Conservation (phyloP, 2,888 invertebrate genomes). For the Torymus tubicola region DNA sequence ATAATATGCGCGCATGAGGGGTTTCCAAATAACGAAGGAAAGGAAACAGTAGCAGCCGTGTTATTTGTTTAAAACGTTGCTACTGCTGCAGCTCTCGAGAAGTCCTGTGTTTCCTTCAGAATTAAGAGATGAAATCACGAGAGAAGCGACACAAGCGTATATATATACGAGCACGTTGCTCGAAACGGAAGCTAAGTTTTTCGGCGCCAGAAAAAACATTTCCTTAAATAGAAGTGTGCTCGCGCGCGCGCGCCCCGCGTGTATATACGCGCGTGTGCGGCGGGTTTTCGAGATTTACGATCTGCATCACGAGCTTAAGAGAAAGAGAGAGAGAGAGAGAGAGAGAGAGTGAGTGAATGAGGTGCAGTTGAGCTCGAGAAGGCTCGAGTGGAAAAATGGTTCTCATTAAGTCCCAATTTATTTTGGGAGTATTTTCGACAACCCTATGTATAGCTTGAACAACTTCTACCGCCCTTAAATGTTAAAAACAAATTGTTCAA, state of each 20-base stretch:
- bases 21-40: conserved; percentile 16
- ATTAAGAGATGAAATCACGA: conserved; percentile 29
- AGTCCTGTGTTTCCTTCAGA: conserved; percentile 22
- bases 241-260: too few species aligned
- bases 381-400: too few species aligned
- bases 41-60: conserved; percentile 7
- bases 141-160: background rate
- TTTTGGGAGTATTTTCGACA: background rate
- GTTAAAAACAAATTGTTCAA: too few species aligned
- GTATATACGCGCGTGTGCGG: too few species aligned
- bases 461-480: too few species aligned
- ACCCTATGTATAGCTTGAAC: too few species aligned
- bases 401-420: too few species aligned
- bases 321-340: too few species aligned
- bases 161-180: background rate
- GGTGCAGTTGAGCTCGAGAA: too few species aligned
- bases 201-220: conserved; percentile 37
- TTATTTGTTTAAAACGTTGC: conserved; percentile 42
- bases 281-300: background rate
- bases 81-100: background rate
- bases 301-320: background rate
- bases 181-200: conserved; percentile 46
- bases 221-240: conserved; percentile 52
- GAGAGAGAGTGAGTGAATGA: background rate
- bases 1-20: conserved; percentile 12